A percentile compares a stretch with the other conserved stretches of the same genome.
These are phyloP conservation scores for Cavia porcellus DNA, from an alignment of 2,113 vertebrate genomes.

Conservation along the genomic window DNA sequence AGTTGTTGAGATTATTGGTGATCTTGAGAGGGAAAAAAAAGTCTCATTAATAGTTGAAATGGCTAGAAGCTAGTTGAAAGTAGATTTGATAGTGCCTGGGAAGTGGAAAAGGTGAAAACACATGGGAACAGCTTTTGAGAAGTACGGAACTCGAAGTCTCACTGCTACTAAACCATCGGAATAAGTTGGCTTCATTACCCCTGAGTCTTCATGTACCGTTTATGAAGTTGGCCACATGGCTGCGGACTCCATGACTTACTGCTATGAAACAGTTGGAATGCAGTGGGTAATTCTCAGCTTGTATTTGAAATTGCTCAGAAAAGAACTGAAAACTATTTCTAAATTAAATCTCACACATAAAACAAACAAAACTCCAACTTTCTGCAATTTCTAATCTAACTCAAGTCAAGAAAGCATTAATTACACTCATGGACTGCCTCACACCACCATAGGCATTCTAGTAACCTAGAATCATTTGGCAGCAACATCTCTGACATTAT, in stretches of 20 bases:
- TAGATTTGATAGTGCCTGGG: neutral
- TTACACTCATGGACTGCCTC: slow-evolving; percentile 4
- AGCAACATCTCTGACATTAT: neutral
- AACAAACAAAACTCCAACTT: slow-evolving; percentile 55
- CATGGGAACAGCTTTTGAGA: slow-evolving; percentile 26
- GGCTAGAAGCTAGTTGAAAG: neutral
- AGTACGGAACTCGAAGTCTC: neutral
- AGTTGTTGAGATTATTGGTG: neutral
- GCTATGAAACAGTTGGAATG: slow-evolving; percentile 41
- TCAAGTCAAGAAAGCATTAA: neutral
- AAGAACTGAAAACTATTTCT: slow-evolving; percentile 63
- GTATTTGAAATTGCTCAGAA: slow-evolving; percentile 58
- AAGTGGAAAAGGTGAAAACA: neutral
- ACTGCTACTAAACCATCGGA: neutral
- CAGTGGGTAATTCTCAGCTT: slow-evolving; percentile 18
- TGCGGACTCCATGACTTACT: slow-evolving; percentile 10
- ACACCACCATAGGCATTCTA: neutral
- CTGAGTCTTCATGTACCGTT: slow-evolving; percentile 1
- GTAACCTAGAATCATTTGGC: slow-evolving; percentile 10
- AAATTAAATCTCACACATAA: slow-evolving; percentile 43
- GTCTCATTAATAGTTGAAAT: neutral
- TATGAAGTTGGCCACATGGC: neutral
- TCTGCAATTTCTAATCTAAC: slow-evolving; percentile 38
- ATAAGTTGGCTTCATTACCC: neutral
- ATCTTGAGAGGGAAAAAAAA: neutral